Percentiles rank a stretch among this genome's conserved stretches.
These are phyloP conservation scores for Drosophila kurseongensis DNA, from an alignment of 1,140 invertebrate genomes.

Conservation along the genomic window DNA sequence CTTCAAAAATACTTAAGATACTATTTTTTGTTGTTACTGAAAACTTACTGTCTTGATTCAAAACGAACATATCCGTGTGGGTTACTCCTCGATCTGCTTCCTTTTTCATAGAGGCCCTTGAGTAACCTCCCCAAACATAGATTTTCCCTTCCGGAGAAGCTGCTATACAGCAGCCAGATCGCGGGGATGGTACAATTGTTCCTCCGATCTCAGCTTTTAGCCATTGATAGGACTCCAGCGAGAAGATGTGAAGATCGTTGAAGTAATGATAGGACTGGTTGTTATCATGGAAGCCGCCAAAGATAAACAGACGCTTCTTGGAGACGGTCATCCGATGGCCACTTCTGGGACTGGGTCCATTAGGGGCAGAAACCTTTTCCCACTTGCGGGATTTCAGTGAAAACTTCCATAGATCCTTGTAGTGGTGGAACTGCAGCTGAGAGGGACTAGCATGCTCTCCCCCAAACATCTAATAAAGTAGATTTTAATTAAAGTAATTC, in stretches of 20 bases:
- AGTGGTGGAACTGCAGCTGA: conserved; percentile 97
- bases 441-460: conserved; percentile 96
- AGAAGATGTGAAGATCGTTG: conserved; percentile 94
- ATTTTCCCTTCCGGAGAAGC: conserved; percentile 88
- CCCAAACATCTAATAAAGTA: conserved; percentile 90
- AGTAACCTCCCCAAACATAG: conserved; percentile 95
- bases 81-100: conserved; percentile 92
- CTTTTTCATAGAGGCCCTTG: conserved; percentile 91
- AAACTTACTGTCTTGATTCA: conserved; percentile 89
- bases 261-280: conserved; percentile 94
- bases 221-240: conserved; percentile 93
- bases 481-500: neutral
- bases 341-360: conserved; percentile 93
- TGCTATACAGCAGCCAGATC: conserved; percentile 91
- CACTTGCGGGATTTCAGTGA: conserved; percentile 91
- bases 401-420: conserved; percentile 96
- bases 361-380: conserved; percentile 90
- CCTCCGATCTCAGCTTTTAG: conserved; percentile 89
- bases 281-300: conserved; percentile 97
- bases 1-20: no score
- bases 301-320: conserved; percentile 92
- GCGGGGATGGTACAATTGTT: conserved; percentile 87
- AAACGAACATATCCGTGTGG: conserved; percentile 93
- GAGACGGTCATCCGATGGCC: conserved; percentile 94
- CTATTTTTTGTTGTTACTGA: neutral